These are phyloP conservation scores for Castor canadensis DNA, from an alignment of 2,113 vertebrate species.

Conservation along the genomic window DNA sequence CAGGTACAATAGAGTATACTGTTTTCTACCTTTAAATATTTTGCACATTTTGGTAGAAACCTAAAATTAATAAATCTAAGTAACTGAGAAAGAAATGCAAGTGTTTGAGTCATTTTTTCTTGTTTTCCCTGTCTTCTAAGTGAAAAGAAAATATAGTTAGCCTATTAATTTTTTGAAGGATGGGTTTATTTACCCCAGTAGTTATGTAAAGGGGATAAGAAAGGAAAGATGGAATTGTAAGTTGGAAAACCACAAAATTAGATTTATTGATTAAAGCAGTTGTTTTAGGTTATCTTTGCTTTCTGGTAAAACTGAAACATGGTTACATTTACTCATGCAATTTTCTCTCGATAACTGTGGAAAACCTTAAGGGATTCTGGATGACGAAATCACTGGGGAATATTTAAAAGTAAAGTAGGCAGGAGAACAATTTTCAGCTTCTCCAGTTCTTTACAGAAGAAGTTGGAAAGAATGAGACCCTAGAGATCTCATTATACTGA, in stretches of 20 bases:
- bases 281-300: not conserved
- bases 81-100: not conserved
- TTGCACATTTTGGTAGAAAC: not conserved
- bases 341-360: not conserved
- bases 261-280: not conserved
- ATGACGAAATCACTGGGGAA: not conserved
- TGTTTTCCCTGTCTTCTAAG: not conserved
- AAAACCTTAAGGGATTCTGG: conserved; percentile 18
- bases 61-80: conserved; percentile 3
- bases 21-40: not conserved
- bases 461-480: conserved; percentile 23
- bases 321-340: not conserved
- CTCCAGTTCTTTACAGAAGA: conserved; percentile 21
- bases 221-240: not conserved
- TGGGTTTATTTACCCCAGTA: not conserved
- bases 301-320: not conserved
- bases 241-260: not conserved
- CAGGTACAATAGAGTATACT: not conserved
- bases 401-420: not conserved
- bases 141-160: not conserved
- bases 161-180: not conserved
- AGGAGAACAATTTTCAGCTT: not conserved
- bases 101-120: not conserved
- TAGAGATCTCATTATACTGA: conserved; percentile 54
- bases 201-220: not conserved